Conservation (phyloP, 2,888 invertebrate genomes). For the Meta bourneti region DNA sequence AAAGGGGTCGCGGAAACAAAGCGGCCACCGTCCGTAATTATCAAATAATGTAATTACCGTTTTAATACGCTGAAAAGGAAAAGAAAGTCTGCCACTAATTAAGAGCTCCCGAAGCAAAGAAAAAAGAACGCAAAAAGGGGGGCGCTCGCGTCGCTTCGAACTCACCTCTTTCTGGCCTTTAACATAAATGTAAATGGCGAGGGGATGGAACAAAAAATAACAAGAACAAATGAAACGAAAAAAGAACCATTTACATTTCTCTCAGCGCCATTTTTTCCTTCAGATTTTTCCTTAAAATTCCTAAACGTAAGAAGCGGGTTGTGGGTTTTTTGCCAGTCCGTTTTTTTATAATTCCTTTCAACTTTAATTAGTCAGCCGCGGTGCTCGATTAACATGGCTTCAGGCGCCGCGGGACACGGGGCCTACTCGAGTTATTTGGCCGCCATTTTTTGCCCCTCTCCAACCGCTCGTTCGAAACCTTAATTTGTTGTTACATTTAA, state of each 20-base stretch:
- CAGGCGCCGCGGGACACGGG: conserved; percentile 57
- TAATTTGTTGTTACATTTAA: conserved; percentile 75
- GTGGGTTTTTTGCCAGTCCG: neutral
- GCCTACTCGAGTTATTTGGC: conserved; percentile 56
- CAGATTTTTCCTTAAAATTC: conserved; percentile 62
- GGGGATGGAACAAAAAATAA: neutral
- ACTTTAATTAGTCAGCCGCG: conserved; percentile 68
- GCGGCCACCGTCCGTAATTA: conserved; percentile 62
- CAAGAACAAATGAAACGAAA: neutral
- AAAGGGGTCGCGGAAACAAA: conserved; percentile 46
- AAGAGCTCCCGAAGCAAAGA: conserved; percentile 30
- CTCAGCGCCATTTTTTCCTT: conserved; percentile 53
- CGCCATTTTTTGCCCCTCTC: conserved; percentile 42
- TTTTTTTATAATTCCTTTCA: conserved; percentile 64
- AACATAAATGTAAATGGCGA: conserved; percentile 32
- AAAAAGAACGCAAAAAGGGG: conserved; percentile 20
- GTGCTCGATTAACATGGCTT: conserved; percentile 65
- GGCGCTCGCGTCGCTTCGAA: conserved; percentile 14
- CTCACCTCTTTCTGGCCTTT: conserved; percentile 12
- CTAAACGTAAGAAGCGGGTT: conserved; percentile 30
- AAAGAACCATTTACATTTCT: conserved; percentile 57
- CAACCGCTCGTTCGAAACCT: conserved; percentile 51
- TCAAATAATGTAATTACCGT: conserved; percentile 73
- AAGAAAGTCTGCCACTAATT: conserved; percentile 68
- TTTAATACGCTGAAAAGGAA: conserved; percentile 64